A percentile compares a stretch with the other conserved stretches of the same genome.
Conservation (phyloP, 2,797 vertebrate genomes). For the Parambassis ranga region DNA sequence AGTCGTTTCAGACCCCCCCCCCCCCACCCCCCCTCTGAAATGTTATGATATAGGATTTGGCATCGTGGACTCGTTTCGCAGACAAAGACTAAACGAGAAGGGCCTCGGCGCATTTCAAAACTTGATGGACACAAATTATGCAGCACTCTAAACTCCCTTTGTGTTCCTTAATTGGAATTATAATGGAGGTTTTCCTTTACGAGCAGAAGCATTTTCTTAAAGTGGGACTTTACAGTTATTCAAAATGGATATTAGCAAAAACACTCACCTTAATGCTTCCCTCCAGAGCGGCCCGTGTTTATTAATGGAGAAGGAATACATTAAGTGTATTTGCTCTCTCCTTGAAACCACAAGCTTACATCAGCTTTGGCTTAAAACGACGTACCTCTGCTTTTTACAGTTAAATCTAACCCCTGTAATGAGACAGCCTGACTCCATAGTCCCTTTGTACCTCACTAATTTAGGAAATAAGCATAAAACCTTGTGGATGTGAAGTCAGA, state of each 20-base stretch:
- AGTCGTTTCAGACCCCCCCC: constrained; percentile 66
- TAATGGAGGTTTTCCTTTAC: constrained; percentile 73
- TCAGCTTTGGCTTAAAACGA: constrained; percentile 29
- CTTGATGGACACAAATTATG: constrained; percentile 81
- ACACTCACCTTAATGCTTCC: constrained; percentile 74
- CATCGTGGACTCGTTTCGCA: constrained; percentile 61
- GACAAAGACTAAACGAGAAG: constrained; percentile 79
- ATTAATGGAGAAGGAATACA: constrained; percentile 63
- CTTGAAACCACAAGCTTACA: constrained; percentile 36
- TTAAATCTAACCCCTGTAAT: constrained; percentile 5
- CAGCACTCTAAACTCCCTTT: constrained; percentile 73
- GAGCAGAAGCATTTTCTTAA: constrained; percentile 71
- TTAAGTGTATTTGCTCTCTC: constrained; percentile 46
- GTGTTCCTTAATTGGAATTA: constrained; percentile 79
- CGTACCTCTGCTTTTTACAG: constrained; percentile 19
- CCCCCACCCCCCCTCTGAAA: constrained; percentile 59
- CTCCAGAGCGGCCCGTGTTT: constrained; percentile 61
- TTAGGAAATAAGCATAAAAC: constrained; percentile 20
- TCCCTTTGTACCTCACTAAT: constrained; percentile 3
- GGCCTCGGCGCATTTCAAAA: constrained; percentile 75
- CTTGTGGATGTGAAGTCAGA: constrained; percentile 15
- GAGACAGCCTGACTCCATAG: constrained; percentile 1
- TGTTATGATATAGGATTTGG: constrained; percentile 71
- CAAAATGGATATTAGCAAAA: constrained; percentile 74
- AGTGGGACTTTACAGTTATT: constrained; percentile 73